Percentiles rank a stretch among this genome's conserved stretches.
These are phyloP conservation scores for Odontesthes bonariensis DNA, from an alignment of 2,113 vertebrate genomes.

Conservation along the genomic window DNA sequence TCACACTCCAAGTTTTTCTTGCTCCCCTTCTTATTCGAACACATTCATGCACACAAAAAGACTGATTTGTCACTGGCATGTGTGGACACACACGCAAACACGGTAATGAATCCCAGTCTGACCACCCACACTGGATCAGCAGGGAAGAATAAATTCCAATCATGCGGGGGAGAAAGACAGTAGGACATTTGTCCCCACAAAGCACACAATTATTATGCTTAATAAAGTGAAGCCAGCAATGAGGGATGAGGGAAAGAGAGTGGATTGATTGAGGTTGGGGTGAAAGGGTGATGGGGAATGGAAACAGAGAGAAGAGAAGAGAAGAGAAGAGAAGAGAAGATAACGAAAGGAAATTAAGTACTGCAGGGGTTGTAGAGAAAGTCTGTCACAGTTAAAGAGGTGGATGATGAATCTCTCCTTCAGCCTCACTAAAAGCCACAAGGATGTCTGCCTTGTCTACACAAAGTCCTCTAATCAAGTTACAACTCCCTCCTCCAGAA, in stretches of 20 bases:
- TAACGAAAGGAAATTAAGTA: background rate
- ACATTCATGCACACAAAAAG: constrained; percentile 13
- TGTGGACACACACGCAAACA: constrained; percentile 29
- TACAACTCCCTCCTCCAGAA: constrained; percentile 45
- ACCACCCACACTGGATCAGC: constrained; percentile 69
- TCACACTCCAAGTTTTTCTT: constrained; percentile 46
- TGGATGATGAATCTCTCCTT: constrained; percentile 52
- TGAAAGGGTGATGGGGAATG: background rate
- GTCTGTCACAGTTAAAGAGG: constrained; percentile 15
- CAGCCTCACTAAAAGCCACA: constrained; percentile 54
- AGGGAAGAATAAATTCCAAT: constrained; percentile 66
- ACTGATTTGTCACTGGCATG: constrained; percentile 40
- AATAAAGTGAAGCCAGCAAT: constrained; percentile 30
- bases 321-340: background rate
- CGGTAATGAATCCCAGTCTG: constrained; percentile 54
- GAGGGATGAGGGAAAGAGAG: background rate
- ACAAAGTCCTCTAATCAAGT: constrained; percentile 73
- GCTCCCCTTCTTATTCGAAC: constrained; percentile 2
- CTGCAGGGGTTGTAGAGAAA: background rate
- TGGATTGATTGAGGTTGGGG: background rate
- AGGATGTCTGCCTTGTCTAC: constrained; percentile 68
- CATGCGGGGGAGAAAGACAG: constrained; percentile 58
- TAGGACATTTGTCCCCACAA: constrained; percentile 46
- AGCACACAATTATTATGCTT: constrained; percentile 56
- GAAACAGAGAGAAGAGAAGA: background rate